Evolutionary conservation across 92 coral and sea anemone species (phyloP), one percentile per base, ranked within the genome.

Genomic region (Palythoa caribaeorum): DNA sequence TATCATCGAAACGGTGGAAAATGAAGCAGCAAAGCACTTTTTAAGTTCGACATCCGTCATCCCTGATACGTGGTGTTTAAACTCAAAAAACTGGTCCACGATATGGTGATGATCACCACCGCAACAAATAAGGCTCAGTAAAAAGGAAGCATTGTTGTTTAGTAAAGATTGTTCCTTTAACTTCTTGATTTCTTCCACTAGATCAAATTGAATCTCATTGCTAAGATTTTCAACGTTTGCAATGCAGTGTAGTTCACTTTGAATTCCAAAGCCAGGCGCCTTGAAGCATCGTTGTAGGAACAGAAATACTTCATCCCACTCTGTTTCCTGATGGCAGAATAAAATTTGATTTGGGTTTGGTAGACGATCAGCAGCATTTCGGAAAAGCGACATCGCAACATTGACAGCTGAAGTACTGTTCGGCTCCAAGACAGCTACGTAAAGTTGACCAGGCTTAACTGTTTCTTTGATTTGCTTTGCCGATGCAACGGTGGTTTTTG

Each of bases 71-170:
- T 92, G 96, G 89, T 95, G 97, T 9, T 90, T 91, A 38, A 73
- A 80, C 62, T 94, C 88, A 13, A 94, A 78, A 79, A 97, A 97
- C 63, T 94, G 96, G 91, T 97, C 98, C 19, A 78, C 98, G 57
- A 97, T 90, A 79, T 97, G 98, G 69, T 97, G 98, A 76, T 97
- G 98, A 40, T 78, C 77, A 2, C 99, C 99, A 39, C 98, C 97
- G 69, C 99, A 93, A 80, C 99, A 97, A 73, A 97, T 85, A 54
- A 97, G 83, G 55, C 96, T 89, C 10, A 97, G 92, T 44, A 89
- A 94, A 80, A 91, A 97, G 0, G 94, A 89, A 36, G 90, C 79
- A 36, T 85, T 21, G 9, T 20, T 79, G 5, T 86, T 73, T 37
- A 38, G 79, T 13, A 66, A 59, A 40, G 51, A 76, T 10, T 50